Conservation (phyloP, 2,113 vertebrate genomes). For the Callipepla californica region DNA sequence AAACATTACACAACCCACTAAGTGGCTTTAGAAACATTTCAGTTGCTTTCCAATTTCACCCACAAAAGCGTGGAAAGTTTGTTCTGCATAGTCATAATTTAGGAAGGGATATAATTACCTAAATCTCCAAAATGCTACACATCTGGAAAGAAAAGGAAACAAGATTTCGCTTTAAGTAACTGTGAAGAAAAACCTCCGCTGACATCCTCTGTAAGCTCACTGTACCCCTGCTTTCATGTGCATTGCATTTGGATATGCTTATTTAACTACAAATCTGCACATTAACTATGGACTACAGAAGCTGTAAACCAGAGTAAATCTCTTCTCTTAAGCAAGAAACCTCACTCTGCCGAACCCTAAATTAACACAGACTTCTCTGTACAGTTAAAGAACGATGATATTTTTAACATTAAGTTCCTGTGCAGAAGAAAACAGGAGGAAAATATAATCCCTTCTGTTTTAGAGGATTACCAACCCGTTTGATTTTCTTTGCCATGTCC, state of each 20-base stretch:
- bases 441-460: slow-evolving; percentile 59
- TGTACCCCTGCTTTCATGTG: slow-evolving; percentile 49
- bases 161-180: slow-evolving; percentile 60
- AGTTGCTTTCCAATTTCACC: slow-evolving; percentile 54
- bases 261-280: slow-evolving; percentile 63
- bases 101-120: slow-evolving; percentile 58
- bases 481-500: slow-evolving; percentile 58
- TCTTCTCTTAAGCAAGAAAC: slow-evolving; percentile 48
- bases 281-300: slow-evolving; percentile 55
- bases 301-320: slow-evolving; percentile 56
- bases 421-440: slow-evolving; percentile 48
- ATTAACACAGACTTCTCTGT: slow-evolving; percentile 37
- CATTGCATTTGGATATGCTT: slow-evolving; percentile 35
- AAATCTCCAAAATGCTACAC: slow-evolving; percentile 54
- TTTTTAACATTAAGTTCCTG: slow-evolving; percentile 59
- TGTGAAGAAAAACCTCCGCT: slow-evolving; percentile 58
- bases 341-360: slow-evolving; percentile 29
- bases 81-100: slow-evolving; percentile 55
- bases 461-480: slow-evolving; percentile 60
- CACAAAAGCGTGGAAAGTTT: slow-evolving; percentile 43
- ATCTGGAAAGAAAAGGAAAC: slow-evolving; percentile 9
- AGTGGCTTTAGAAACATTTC: slow-evolving; percentile 56
- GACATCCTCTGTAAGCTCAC: slow-evolving; percentile 27
- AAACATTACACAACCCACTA: slow-evolving; percentile 51
- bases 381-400: slow-evolving; percentile 38